Base-by-base conservation (phyloP, 2,113 vertebrate genomes). In the Campylomormyrus numenius region DNA sequence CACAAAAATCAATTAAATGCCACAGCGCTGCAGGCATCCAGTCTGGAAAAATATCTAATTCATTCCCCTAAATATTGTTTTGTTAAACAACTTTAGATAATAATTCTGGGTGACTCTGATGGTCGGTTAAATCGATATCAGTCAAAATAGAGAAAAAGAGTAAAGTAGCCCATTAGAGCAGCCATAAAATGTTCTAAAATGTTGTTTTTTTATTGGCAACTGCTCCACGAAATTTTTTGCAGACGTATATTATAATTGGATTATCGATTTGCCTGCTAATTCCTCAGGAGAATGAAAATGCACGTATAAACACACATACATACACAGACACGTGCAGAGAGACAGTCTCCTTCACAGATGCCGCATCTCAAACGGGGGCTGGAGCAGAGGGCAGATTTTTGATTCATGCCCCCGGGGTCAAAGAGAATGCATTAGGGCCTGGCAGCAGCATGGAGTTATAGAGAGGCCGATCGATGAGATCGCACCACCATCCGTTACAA, bases 341-440 rank as follows among this genome's bases (percentile, higher is more conserved):
- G 31, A 90, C 87, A 49, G 11, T 84, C 49, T 27, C 89, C 85
- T 70, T 46, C 89, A 85, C 6, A 39, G 56, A 87, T 89, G 88
- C 93, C 93, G 85, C 48, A 0, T 90, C 85, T 85, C 77, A 89
- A 52, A 35, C 19, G 15, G 7, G 48, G 87, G 85, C 86, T 13
- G 95, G 92, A 95, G 94, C 93, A 93, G 92, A 95, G 91, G 92
- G 90, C 91, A 90, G 90, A 92, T 91, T 88, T 91, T 91, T 95
- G 95, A 96, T 95, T 96, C 95, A 96, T 92, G 91, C 89, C 17
- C 52, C 8, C 4, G 88, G 83, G 95, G 95, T 96, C 95, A 96
- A 92, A 95, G 93, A 93, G 94, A 94, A 95, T 95, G 95, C 95
- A 96, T 96, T 96, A 96, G 92, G 92, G 92, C 94, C 92, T 91